These are phyloP conservation scores for Lophius americanus DNA, from an alignment of 2,797 vertebrate genomes.

Conservation along the genomic window DNA sequence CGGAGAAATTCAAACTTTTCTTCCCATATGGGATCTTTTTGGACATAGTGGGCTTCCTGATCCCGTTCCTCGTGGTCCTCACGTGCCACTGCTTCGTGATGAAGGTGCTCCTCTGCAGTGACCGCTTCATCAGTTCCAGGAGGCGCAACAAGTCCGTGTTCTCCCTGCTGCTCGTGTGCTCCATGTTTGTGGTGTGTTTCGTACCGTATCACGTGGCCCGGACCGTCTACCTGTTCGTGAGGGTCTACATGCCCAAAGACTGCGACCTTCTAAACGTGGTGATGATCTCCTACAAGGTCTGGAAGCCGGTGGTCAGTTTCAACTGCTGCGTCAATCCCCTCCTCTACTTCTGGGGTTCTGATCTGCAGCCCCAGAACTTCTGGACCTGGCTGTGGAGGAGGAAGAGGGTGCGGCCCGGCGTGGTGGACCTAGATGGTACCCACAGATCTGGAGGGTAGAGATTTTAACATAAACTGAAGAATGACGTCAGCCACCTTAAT, in stretches of 20 bases:
- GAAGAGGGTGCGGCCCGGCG: conserved; percentile 30
- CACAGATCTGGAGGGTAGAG: conserved; percentile 8
- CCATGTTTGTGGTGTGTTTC: conserved; percentile 70
- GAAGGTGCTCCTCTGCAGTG: conserved; percentile 45
- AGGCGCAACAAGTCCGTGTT: conserved; percentile 57
- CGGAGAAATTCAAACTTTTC: conserved; percentile 45
- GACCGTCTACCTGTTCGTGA: conserved; percentile 53
- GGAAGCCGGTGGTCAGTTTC: conserved; percentile 68
- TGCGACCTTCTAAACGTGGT: conserved; percentile 50
- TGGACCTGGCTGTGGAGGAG: conserved; percentile 37
- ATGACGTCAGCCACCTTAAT: neutral
- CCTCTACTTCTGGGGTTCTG: conserved; percentile 63
- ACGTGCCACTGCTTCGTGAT: conserved; percentile 67
- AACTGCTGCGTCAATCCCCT: conserved; percentile 73
- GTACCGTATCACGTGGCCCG: conserved; percentile 66
- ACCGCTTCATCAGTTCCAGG: neutral
- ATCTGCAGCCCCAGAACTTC: conserved; percentile 32
- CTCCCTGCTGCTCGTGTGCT: conserved; percentile 49
- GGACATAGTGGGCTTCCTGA: conserved; percentile 52
- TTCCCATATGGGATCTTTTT: conserved; percentile 63
- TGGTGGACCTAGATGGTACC: conserved; percentile 7
- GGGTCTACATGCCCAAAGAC: conserved; percentile 36
- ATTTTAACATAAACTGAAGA: neutral
- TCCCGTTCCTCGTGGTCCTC: conserved; percentile 64
- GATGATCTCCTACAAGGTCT: conserved; percentile 63